Base-by-base conservation (phyloP, 2,113 vertebrate genomes). In the Proterorhinus semilunaris region DNA sequence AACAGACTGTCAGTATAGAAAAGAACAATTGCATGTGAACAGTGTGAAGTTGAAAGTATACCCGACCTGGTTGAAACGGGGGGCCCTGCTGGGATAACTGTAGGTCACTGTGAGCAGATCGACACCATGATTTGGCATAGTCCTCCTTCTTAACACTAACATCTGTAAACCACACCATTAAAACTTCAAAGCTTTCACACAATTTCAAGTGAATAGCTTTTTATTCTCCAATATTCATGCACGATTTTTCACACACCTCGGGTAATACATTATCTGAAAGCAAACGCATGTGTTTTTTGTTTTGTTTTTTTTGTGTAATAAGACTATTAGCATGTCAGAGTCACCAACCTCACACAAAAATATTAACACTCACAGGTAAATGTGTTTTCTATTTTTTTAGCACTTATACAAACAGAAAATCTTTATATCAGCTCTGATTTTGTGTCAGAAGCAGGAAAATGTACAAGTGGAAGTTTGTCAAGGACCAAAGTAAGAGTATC, bases 81-180 rank as follows among this genome's bases (percentile, higher is more conserved):
- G 51, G n/a, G 53, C 21, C 74, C 67, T 66, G 67, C 69, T 67
- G 72, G 46, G 67, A 80, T 80, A 82, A 85, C 67, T 21, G 49
- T 63, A 57, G 65, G 65, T 67, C 73, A 69, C 13, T 55, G 65
- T 66, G 74, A 48, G 59, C 54, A 66, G 67, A 72, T 71, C n/a
- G 3, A 69, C 47, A 44, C 27, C 7, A 6, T 1, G 42, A n/a
- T 36, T 57, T 54, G n/a, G 51, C 51, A 8, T 15, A 2, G 6
- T n/a, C 8, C 53, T 36, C 21, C 27, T 57, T 10, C 36, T 36
- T 57, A 27, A 57, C 54, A 57, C 6, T 7, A 57, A 57, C n/a
- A 57, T 36, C 21, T 57, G 54, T 57, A 36, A 36, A 36, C 54
- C 54, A 57, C 27, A 57, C 54, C 54, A 57, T 57, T 11, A 10